These are phyloP conservation scores for Conchocele bisecta DNA, from an alignment of 2,888 invertebrate genomes.

Conservation along the genomic window DNA sequence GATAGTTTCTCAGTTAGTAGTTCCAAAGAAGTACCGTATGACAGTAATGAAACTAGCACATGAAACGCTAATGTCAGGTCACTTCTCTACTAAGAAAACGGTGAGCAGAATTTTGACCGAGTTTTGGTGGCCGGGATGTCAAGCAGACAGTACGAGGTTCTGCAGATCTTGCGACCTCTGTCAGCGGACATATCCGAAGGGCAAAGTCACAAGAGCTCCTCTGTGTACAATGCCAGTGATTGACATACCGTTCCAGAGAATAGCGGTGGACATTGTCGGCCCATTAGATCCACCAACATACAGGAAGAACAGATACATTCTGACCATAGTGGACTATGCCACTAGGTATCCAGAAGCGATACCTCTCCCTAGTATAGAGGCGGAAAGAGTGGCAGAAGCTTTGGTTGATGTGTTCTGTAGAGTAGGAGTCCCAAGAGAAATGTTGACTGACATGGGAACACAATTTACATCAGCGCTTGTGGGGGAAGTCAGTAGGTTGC, in stretches of 20 bases:
- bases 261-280: constrained; percentile 54
- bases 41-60: neutral
- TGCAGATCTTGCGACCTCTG: constrained; percentile 39
- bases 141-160: constrained; percentile 18
- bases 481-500: constrained; percentile 37
- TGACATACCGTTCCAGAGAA: constrained; percentile 16
- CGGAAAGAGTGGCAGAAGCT: constrained; percentile 43
- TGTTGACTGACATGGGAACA: constrained; percentile 44
- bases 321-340: constrained; percentile 50
- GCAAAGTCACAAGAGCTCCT: constrained; percentile 50
- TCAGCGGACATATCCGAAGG: constrained; percentile 28
- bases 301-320: constrained; percentile 37
- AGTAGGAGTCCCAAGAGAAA: constrained; percentile 36
- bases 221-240: constrained; percentile 31
- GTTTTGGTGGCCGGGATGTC: constrained; percentile 46
- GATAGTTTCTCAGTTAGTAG: neutral
- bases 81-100: constrained; percentile 1
- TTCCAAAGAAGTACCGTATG: neutral
- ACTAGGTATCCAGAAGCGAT: constrained; percentile 26
- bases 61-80: neutral
- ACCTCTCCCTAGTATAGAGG: constrained; percentile 21
- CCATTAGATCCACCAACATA: constrained; percentile 36
- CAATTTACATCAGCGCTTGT: constrained; percentile 59
- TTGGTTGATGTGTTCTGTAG: constrained; percentile 36
- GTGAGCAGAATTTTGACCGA: constrained; percentile 3